phyloP scores from a whole-genome alignment of 2,113 vertebrate species.

The Calonectris borealis region DNA sequence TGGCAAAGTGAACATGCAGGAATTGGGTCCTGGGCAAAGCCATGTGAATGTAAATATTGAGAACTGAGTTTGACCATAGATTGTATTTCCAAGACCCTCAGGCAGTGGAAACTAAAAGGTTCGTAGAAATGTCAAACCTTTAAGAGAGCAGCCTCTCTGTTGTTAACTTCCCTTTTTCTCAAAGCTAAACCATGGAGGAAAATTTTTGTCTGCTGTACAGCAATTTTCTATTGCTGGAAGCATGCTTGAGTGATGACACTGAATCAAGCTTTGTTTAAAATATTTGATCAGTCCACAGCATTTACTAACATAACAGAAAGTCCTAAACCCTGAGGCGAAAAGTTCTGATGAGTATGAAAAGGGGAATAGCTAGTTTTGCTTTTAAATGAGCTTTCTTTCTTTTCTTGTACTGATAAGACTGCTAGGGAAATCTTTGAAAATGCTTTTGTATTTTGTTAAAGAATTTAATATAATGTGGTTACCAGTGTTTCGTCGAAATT shows the following conservation, averaged over 20 bases:
- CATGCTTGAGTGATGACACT: neutral
- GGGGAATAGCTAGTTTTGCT: neutral
- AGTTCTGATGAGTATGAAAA: neutral
- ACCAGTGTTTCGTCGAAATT: neutral
- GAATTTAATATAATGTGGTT: neutral
- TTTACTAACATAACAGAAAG: neutral
- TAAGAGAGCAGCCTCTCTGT: neutral
- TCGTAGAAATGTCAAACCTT: neutral
- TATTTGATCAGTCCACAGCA: neutral
- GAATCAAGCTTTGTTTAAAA: neutral
- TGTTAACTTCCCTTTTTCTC: neutral
- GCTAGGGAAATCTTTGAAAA: neutral
- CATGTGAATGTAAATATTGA: neutral
- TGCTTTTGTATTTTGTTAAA: neutral
- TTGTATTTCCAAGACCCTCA: neutral
- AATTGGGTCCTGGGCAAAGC: neutral
- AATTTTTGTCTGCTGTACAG: neutral
- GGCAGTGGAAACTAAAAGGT: neutral
- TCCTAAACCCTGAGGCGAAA: neutral
- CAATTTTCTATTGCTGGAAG: neutral
- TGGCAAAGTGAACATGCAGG: neutral
- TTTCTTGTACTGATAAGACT: neutral
- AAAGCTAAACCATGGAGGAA: neutral
- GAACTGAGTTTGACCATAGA: neutral
- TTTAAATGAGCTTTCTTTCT: neutral